Evolutionary conservation across 2,888 invertebrate species (phyloP).

Genomic region (Cheilosia impressa): DNA sequence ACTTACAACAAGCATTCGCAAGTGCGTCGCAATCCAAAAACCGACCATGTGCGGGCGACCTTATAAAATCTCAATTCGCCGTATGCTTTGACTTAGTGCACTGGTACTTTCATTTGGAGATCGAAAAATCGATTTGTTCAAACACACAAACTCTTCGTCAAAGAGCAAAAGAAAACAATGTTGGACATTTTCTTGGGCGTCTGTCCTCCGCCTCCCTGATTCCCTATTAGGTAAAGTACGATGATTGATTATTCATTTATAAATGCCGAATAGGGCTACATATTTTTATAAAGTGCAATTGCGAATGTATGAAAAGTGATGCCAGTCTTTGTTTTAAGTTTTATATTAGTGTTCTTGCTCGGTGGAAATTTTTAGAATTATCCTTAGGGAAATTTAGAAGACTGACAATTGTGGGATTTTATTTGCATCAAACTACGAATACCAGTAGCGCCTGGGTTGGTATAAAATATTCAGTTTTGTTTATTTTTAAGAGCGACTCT

Average conservation of each 20-base stretch:
- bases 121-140: conserved; percentile 42
- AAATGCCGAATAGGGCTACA: conserved; percentile 8
- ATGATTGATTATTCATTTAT: conserved; percentile 38
- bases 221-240: neutral
- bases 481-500: too few species aligned
- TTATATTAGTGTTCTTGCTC: conserved; percentile 13
- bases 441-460: too few species aligned
- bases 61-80: too few species aligned
- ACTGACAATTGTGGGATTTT: neutral
- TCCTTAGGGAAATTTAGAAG: neutral
- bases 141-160: neutral
- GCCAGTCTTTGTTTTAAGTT: neutral
- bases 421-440: too few species aligned
- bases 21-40: too few species aligned
- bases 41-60: too few species aligned
- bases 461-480: too few species aligned
- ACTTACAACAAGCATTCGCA: too few species aligned
- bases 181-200: neutral
- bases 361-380: neutral
- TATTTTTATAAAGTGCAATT: neutral
- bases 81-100: too few species aligned
- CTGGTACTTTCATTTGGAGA: neutral
- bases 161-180: neutral
- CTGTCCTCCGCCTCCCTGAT: neutral
- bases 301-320: conserved; percentile 13